phyloP scores from a whole-genome alignment of 2,797 vertebrate species.

The Paratrypauchen microcephalus region DNA sequence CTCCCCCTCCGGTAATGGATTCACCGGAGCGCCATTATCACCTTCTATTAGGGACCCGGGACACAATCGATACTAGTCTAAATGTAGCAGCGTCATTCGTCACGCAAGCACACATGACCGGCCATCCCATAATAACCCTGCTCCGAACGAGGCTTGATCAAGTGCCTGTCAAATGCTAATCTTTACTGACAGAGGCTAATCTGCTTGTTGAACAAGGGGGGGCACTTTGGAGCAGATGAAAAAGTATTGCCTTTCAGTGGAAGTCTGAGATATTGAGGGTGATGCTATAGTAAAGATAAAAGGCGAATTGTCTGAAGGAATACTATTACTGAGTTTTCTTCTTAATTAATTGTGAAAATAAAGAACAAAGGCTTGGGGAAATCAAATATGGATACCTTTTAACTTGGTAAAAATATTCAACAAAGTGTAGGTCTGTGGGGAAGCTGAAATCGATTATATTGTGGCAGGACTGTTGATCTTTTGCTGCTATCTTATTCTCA shows the following conservation, averaged over 20 bases:
- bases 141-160: slow-evolving; percentile 43
- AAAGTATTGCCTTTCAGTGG: slow-evolving; percentile 42
- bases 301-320: slow-evolving; percentile 26
- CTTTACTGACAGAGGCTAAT: slow-evolving; percentile 48
- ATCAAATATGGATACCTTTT: slow-evolving; percentile 60
- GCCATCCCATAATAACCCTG: slow-evolving; percentile 27
- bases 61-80: slow-evolving; percentile 79
- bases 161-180: slow-evolving; percentile 44
- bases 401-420: slow-evolving; percentile 35
- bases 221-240: slow-evolving; percentile 36
- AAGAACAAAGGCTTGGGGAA: slow-evolving; percentile 39
- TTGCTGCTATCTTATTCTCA: neutral
- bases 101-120: slow-evolving; percentile 58
- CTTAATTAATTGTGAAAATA: slow-evolving; percentile 42
- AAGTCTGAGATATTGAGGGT: slow-evolving; percentile 37
- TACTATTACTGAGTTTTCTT: slow-evolving; percentile 26
- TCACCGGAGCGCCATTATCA: slow-evolving; percentile 77
- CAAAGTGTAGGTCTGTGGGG: slow-evolving; percentile 25
- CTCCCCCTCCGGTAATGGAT: slow-evolving; percentile 74
- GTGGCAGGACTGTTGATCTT: slow-evolving; percentile 21
- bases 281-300: slow-evolving; percentile 31
- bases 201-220: slow-evolving; percentile 31
- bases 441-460: slow-evolving; percentile 14
- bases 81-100: slow-evolving; percentile 75
- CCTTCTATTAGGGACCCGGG: slow-evolving; percentile 70